A percentile compares a stretch with the other conserved stretches of the same genome.
Conservation (phyloP, 2,888 invertebrate genomes). For the Prenolepis imparis region DNA sequence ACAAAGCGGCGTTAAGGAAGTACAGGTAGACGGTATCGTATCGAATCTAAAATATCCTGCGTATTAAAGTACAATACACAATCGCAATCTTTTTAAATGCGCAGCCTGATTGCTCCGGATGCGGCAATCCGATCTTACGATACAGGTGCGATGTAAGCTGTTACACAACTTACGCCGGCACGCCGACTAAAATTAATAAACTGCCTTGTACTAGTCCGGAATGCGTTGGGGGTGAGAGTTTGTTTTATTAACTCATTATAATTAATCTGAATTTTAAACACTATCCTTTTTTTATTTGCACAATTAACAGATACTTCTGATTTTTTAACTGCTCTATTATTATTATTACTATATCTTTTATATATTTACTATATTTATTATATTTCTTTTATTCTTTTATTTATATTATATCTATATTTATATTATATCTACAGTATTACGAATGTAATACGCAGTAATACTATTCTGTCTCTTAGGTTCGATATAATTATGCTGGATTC, state of each 20-base stretch:
- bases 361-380: background rate
- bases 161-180: slow-evolving; percentile 49
- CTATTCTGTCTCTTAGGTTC: slow-evolving; percentile 25
- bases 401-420: background rate
- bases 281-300: background rate
- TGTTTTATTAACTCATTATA: background rate
- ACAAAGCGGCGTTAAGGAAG: background rate
- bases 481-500: background rate
- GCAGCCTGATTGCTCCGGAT: slow-evolving; percentile 75
- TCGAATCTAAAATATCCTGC: background rate
- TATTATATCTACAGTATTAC: background rate
- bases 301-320: background rate
- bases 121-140: slow-evolving; percentile 73
- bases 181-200: background rate
- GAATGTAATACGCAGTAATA: background rate
- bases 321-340: background rate
- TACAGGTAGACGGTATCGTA: slow-evolving; percentile 13
- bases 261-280: background rate
- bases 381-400: background rate
- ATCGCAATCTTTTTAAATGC: slow-evolving; percentile 1
- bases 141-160: slow-evolving; percentile 78
- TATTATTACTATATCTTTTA: background rate
- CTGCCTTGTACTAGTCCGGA: slow-evolving; percentile 63
- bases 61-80: slow-evolving; percentile 1
- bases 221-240: slow-evolving; percentile 71